Conservation (phyloP, 1,140 invertebrate species). For the Nymphalis io region DNA sequence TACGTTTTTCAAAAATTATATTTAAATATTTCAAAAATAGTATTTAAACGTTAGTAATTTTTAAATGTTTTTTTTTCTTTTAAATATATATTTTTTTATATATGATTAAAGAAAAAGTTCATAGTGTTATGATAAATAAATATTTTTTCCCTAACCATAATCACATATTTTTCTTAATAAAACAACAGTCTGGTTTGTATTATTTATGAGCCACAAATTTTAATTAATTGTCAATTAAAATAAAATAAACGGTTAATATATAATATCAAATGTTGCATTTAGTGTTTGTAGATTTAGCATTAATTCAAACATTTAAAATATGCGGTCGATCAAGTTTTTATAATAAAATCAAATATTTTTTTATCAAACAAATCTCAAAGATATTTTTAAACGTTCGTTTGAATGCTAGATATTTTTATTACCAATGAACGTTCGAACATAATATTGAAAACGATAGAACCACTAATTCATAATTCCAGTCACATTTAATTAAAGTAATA, state of each 20-base stretch:
- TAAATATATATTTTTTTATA: too few species aligned
- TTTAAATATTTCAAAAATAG: too few species aligned
- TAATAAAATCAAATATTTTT: constrained; percentile 6
- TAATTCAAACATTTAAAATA: constrained; percentile 11
- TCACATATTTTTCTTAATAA: background rate
- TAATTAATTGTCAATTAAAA: constrained; percentile 21
- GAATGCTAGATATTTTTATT: background rate
- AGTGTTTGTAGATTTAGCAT: constrained; percentile 27
- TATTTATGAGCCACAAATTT: background rate
- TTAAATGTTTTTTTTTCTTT: too few species aligned
- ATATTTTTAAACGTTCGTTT: background rate
- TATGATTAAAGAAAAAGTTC: too few species aligned
- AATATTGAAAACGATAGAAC: constrained; percentile 29
- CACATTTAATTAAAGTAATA: constrained; percentile 53
- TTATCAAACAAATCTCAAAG: background rate
- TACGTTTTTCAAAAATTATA: too few species aligned
- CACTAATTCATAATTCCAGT: constrained; percentile 36
- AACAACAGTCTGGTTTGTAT: background rate
- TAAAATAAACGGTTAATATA: constrained; percentile 19
- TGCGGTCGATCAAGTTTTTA: constrained; percentile 4
- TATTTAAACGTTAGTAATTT: too few species aligned
- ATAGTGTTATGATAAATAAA: too few species aligned
- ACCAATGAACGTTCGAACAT: background rate
- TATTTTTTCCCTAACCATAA: background rate
- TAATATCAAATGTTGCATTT: constrained; percentile 14